Conservation (phyloP, 1,140 invertebrate species). For the Pseudomyrmex cubaensis region DNA sequence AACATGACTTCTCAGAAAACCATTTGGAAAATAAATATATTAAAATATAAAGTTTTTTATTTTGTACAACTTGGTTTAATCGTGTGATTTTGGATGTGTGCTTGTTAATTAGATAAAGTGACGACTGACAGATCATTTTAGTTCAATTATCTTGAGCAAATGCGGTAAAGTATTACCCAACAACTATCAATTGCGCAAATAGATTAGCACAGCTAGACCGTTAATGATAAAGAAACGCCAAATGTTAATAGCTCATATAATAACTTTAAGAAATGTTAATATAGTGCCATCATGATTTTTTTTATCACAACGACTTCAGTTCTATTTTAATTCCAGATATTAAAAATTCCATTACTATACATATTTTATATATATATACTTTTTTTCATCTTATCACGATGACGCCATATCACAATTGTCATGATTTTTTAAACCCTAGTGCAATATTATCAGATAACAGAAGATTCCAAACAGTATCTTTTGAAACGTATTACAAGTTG, state of each 20-base stretch:
- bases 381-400: conserved; percentile 2
- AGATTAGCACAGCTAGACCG: conserved; percentile 58
- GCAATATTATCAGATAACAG: conserved; percentile 35
- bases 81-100: neutral
- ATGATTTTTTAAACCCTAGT: conserved; percentile 3
- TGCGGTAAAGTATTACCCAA: conserved; percentile 4
- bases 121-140: neutral
- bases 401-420: neutral
- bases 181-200: conserved; percentile 25
- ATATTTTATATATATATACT: too few relatives aligned
- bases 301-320: neutral
- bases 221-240: conserved; percentile 58
- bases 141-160: conserved; percentile 4
- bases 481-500: neutral
- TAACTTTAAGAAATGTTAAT: conserved; percentile 7
- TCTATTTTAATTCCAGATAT: neutral
- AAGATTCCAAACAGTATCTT: conserved; percentile 50
- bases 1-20: neutral
- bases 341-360: neutral
- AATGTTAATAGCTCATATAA: conserved; percentile 37
- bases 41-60: too few relatives aligned
- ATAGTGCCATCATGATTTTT: neutral
- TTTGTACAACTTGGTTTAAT: neutral
- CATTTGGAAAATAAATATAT: neutral
- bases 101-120: neutral